Conservation (phyloP, 2,797 vertebrate genomes). For the Sciurus carolinensis region DNA sequence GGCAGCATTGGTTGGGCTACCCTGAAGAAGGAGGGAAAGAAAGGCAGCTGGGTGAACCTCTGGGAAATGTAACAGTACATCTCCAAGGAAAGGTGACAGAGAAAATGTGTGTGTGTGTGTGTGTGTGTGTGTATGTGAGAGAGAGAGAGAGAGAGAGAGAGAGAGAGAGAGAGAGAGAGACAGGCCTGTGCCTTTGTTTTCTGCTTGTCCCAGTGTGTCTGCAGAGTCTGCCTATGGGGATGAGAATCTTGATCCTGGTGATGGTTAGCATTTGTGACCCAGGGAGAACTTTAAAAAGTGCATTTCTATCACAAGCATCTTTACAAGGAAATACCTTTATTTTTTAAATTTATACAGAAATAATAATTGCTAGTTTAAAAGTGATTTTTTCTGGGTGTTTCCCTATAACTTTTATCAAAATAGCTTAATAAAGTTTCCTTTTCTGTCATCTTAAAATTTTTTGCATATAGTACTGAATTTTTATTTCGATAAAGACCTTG, state of each 20-base stretch:
- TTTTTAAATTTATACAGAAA: slow-evolving; percentile 33
- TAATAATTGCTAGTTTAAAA: not conserved
- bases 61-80: not conserved
- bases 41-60: too few species aligned
- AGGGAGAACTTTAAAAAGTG: slow-evolving; percentile 19
- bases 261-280: not conserved
- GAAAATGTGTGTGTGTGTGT: too few species aligned
- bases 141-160: too few species aligned
- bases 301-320: slow-evolving; percentile 3
- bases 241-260: not conserved
- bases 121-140: not conserved
- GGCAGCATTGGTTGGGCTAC: not conserved
- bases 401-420: slow-evolving; percentile 31
- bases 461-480: slow-evolving; percentile 12
- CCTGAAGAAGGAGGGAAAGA: not conserved
- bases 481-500: slow-evolving; percentile 51
- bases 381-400: slow-evolving; percentile 2
- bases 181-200: not conserved
- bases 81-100: not conserved
- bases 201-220: not conserved
- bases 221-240: not conserved
- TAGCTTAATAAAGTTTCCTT: not conserved
- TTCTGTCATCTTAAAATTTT: slow-evolving; percentile 69
- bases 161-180: not conserved
- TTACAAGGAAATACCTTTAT: slow-evolving; percentile 1